phyloP scores from a whole-genome alignment of 2,113 vertebrate genomes.

The Pundamilia nyererei region DNA sequence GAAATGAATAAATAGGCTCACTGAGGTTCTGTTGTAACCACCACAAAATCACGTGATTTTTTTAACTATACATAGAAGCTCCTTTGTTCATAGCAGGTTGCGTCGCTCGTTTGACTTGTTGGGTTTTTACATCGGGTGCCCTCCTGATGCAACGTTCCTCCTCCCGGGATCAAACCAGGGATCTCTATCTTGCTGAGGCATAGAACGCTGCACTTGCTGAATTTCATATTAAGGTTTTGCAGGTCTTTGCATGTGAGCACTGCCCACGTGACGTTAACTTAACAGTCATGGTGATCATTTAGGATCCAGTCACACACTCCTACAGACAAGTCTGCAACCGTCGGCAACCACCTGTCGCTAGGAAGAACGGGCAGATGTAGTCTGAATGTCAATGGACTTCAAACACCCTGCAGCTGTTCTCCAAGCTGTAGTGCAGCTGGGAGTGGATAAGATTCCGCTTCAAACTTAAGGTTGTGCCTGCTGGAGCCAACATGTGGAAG shows the following conservation, averaged over 20 bases:
- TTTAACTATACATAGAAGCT: neutral
- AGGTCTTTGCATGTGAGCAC: neutral
- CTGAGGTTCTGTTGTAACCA: neutral
- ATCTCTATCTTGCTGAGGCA: neutral
- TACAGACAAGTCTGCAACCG: neutral
- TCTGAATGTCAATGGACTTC: neutral
- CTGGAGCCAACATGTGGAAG: neutral
- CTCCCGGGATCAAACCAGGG: neutral
- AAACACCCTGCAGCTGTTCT: neutral
- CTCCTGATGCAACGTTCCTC: neutral
- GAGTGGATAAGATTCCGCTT: neutral
- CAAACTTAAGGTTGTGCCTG: neutral
- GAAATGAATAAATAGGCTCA: neutral
- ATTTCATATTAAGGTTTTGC: neutral
- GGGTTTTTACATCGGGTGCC: neutral
- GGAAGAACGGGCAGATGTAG: neutral
- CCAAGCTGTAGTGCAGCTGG: neutral
- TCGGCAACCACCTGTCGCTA: neutral
- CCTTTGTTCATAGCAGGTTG: neutral
- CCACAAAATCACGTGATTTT: neutral
- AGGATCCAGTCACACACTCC: neutral
- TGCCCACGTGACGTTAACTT: neutral
- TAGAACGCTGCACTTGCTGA: neutral
- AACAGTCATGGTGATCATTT: neutral
- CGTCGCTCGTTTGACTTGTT: neutral